Conservation (phyloP, 2,113 vertebrate genomes). For the Lophochroa leadbeateri region DNA sequence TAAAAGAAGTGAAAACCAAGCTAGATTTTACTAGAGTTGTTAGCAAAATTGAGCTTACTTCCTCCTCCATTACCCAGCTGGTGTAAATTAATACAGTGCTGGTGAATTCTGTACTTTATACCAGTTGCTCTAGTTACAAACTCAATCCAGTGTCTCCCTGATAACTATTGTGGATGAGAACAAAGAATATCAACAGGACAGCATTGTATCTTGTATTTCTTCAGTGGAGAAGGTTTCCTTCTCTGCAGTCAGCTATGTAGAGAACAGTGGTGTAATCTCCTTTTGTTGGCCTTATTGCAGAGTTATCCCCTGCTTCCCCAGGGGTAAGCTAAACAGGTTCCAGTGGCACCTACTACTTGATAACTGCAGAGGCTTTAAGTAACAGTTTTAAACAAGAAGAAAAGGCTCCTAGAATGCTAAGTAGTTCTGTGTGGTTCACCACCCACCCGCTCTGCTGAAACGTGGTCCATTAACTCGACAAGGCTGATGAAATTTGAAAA, state of each 20-base stretch:
- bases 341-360: neutral
- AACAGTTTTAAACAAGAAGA: neutral
- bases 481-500: neutral
- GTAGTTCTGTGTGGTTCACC: neutral
- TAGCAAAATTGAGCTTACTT: slow-evolving; percentile 2
- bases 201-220: neutral
- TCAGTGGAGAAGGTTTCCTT: neutral
- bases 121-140: neutral
- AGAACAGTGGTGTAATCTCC: neutral
- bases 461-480: neutral
- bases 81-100: slow-evolving; percentile 2
- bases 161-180: neutral
- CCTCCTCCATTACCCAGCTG: neutral
- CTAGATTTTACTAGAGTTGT: neutral
- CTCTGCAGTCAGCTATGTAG: neutral
- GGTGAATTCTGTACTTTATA: neutral
- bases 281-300: neutral
- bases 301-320: neutral
- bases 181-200: neutral
- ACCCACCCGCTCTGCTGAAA: slow-evolving; percentile 14
- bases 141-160: neutral
- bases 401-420: neutral
- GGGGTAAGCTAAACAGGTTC: neutral
- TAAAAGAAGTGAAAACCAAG: neutral
- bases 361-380: neutral